These are phyloP conservation scores for Boloria euphrosyne DNA, from an alignment of 2,888 invertebrate species.

Conservation along the genomic window DNA sequence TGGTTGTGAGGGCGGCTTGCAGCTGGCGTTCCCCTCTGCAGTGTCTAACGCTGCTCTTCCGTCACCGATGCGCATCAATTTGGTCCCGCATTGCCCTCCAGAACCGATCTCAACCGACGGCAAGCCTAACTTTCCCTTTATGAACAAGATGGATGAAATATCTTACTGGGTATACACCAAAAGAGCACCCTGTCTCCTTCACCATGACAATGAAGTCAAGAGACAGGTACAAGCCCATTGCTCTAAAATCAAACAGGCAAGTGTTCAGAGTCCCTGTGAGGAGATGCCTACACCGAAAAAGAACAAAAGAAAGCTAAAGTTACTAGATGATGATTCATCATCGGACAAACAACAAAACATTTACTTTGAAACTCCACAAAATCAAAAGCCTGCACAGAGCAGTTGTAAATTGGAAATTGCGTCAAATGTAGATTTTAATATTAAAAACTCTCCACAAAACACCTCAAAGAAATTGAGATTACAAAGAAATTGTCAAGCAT, in stretches of 20 bases:
- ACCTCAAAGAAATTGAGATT: slow-evolving; percentile 58
- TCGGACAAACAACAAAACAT: slow-evolving; percentile 60
- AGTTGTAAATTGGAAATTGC: slow-evolving; percentile 58
- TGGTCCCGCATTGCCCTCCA: slow-evolving; percentile 28
- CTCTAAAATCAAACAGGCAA: slow-evolving; percentile 55
- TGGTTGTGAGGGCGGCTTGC: slow-evolving; percentile 48
- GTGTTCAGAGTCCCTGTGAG: slow-evolving; percentile 48
- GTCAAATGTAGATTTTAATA: slow-evolving; percentile 68
- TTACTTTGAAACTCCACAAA: slow-evolving; percentile 62
- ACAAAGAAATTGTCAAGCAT: slow-evolving; percentile 52
- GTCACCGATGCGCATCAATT: slow-evolving; percentile 40
- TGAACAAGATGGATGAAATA: slow-evolving; percentile 77
- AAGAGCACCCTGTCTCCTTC: slow-evolving; percentile 73
- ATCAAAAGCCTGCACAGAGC: slow-evolving; percentile 47
- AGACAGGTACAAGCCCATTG: slow-evolving; percentile 56
- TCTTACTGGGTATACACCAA: slow-evolving; percentile 74
- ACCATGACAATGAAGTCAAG: slow-evolving; percentile 63
- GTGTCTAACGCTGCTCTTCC: slow-evolving; percentile 50
- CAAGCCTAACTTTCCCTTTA: slow-evolving; percentile 59
- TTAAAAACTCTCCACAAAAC: slow-evolving; percentile 58
- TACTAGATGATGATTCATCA: slow-evolving; percentile 64
- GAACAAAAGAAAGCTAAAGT: slow-evolving; percentile 64
- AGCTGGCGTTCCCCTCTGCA: slow-evolving; percentile 53
- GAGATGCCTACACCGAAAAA: slow-evolving; percentile 57
- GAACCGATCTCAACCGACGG: slow-evolving; percentile 34